Evolutionary conservation across 2,888 invertebrate genomes (phyloP).

Genomic region (Macaria notata): DNA sequence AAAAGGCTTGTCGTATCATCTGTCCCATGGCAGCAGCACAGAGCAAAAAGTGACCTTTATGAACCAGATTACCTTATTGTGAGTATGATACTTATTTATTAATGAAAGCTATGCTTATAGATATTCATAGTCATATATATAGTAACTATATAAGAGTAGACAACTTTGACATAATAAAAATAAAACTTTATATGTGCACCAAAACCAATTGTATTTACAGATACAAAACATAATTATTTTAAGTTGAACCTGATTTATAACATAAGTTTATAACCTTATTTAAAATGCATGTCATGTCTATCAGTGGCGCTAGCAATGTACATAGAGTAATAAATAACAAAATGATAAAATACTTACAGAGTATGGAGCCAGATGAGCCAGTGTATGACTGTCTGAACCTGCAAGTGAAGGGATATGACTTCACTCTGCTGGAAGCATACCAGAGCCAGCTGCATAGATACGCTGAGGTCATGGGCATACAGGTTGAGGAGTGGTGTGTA

Average conservation of each 20-base stretch:
- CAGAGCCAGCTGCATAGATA: conserved; percentile 89
- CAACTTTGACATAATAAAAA: too few relatives aligned
- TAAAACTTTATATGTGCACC: too few relatives aligned
- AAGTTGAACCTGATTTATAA: too few relatives aligned
- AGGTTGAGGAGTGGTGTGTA: conserved; percentile 87
- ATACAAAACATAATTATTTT: too few relatives aligned
- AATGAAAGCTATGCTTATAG: too few relatives aligned
- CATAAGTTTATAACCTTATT: too few relatives aligned
- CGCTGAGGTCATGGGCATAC: conserved; percentile 87
- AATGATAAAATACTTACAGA: conserved; percentile 60
- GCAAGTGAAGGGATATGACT: conserved; percentile 92
- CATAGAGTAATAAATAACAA: too few relatives aligned
- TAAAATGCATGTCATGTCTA: too few relatives aligned
- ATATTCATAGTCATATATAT: too few relatives aligned
- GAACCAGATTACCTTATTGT: conserved; percentile 90
- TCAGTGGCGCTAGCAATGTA: too few relatives aligned
- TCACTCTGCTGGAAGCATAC: conserved; percentile 89
- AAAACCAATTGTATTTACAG: too few relatives aligned
- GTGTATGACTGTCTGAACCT: conserved; percentile 89
- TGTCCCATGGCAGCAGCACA: conserved; percentile 42
- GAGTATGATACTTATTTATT: conserved; percentile 43
- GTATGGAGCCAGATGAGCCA: conserved; percentile 86
- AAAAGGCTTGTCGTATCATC: conserved; percentile 27
- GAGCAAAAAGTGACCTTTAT: conserved; percentile 76
- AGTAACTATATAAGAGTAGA: too few relatives aligned